Percentiles rank a stretch among this genome's conserved stretches.
Conservation (phyloP, 1,140 invertebrate genomes). For the Lepidurus packardi region DNA sequence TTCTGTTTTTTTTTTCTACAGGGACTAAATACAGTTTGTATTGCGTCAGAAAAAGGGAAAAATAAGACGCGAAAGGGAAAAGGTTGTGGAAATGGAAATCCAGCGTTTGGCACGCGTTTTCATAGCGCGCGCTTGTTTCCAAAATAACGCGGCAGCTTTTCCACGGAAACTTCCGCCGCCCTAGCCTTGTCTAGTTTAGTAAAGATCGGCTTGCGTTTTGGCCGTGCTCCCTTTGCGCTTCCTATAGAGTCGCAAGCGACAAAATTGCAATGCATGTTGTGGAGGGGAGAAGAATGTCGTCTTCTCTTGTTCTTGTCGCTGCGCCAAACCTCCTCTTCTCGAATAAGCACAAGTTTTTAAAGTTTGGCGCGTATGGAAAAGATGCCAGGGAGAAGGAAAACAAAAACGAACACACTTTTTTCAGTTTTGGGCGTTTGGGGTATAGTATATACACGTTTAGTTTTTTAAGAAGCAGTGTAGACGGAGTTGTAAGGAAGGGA, state of each 20-base stretch:
- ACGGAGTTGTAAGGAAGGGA: background rate
- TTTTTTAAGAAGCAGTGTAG: background rate
- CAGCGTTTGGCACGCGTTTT: constrained; percentile 17
- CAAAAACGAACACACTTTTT: background rate
- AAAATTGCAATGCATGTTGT: background rate
- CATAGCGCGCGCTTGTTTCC: constrained; percentile 13
- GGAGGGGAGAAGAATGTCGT: background rate
- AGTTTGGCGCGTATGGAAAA: background rate
- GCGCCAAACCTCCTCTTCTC: background rate
- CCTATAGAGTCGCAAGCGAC: background rate
- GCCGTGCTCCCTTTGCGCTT: background rate
- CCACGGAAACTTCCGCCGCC: background rate
- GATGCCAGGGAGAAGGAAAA: background rate
- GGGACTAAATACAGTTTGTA: too few species aligned
- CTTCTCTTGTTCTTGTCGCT: constrained; percentile 7
- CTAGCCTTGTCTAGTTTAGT: background rate
- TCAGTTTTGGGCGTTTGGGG: background rate
- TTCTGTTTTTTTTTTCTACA: too few species aligned
- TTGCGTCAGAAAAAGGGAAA: background rate
- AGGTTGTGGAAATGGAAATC: background rate
- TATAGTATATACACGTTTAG: background rate
- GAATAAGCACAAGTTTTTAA: background rate
- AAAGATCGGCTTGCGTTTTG: background rate
- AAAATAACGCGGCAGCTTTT: background rate
- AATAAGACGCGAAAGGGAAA: too few species aligned